Evolutionary conservation across 2,888 invertebrate species (phyloP).

Genomic region (Pristionchus maxplancki): DNA sequence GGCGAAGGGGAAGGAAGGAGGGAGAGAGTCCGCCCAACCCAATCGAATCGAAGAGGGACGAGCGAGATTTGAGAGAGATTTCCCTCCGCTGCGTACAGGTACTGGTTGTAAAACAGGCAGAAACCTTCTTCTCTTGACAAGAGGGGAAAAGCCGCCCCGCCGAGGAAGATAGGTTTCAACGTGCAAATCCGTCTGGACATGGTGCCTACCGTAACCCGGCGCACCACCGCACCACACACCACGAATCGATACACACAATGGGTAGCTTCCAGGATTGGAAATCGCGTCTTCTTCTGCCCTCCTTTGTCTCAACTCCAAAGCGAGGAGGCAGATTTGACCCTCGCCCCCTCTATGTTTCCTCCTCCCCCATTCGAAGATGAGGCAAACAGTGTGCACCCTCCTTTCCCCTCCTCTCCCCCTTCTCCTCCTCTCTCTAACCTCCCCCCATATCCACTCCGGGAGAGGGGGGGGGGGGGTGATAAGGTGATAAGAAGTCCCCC

Average conservation of each 20-base stretch:
- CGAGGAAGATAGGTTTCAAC: background rate
- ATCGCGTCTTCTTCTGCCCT: background rate
- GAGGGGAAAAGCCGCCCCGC: background rate
- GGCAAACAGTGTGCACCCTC: conserved; percentile 38
- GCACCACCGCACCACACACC: background rate
- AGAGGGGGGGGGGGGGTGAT: too few species aligned
- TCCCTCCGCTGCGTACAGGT: background rate
- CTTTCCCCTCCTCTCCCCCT: conserved; percentile 3
- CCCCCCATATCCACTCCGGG: background rate
- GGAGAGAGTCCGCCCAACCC: background rate
- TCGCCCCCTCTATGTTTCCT: background rate
- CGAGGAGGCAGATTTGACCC: conserved; percentile 16
- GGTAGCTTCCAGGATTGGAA: conserved; percentile 25
- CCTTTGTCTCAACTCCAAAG: conserved; percentile 30
- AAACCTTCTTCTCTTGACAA: background rate
- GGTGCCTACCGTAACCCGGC: background rate
- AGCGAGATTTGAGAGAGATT: conserved; percentile 28
- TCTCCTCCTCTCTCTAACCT: background rate
- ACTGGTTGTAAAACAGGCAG: conserved; percentile 37
- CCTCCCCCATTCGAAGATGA: background rate
- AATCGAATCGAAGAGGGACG: conserved; percentile 37
- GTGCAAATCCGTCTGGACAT: background rate
- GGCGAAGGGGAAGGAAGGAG: background rate
- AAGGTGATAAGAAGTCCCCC: background rate
- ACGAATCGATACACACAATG: background rate